Conservation (phyloP, 2,113 vertebrate genomes). For the Bos indicus region DNA sequence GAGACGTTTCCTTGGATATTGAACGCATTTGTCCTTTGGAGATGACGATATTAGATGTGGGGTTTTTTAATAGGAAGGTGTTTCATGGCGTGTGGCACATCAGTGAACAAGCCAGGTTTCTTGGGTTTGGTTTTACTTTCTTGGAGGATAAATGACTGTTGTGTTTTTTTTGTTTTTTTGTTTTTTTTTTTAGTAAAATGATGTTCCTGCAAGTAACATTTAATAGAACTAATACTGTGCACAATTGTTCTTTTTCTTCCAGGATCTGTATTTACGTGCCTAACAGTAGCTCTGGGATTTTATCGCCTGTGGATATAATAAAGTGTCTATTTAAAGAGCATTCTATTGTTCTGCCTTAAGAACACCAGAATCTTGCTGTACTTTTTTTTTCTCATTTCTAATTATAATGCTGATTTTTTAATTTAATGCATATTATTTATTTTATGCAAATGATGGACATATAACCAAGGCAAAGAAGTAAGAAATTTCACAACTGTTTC, state of each 20-base stretch:
- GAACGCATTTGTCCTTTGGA: not conserved
- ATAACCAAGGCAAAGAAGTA: slow-evolving; percentile 64
- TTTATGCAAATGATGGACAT: slow-evolving; percentile 52
- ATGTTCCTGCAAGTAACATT: not conserved
- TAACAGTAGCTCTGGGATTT: slow-evolving; percentile 87
- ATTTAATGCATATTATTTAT: slow-evolving; percentile 68
- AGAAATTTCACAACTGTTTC: not conserved
- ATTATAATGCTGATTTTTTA: slow-evolving; percentile 43
- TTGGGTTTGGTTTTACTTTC: not conserved
- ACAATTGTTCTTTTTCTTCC: slow-evolving; percentile 61
- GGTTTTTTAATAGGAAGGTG: not conserved
- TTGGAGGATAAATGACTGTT: not conserved
- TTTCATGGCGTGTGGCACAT: not conserved
- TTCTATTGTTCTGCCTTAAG: slow-evolving; percentile 49
- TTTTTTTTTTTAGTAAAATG: not conserved
- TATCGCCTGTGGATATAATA: slow-evolving; percentile 85
- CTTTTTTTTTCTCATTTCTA: slow-evolving; percentile 20
- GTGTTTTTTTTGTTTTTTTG: not conserved
- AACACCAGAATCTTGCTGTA: not conserved
- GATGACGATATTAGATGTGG: not conserved
- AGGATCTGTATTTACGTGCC: slow-evolving; percentile 88
- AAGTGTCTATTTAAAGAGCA: slow-evolving; percentile 61
- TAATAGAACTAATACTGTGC: slow-evolving; percentile 29
- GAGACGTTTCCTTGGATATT: not conserved
- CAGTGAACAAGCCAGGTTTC: not conserved